Evolutionary conservation across 1,140 invertebrate genomes (phyloP).

Genomic region (Diuraphis noxia): DNA sequence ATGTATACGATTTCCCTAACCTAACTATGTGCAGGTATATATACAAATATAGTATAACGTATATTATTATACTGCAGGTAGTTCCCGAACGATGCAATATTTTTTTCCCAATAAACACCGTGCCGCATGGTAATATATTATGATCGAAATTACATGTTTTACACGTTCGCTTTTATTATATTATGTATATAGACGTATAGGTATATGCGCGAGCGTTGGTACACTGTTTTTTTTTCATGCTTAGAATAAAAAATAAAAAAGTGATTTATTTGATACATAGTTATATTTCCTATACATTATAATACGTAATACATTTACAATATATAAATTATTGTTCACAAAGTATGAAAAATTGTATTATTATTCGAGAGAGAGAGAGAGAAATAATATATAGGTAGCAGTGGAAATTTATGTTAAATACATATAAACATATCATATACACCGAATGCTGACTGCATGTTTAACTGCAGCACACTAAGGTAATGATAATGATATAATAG

Average conservation of each 20-base stretch:
- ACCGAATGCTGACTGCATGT: neutral
- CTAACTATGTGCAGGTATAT: neutral
- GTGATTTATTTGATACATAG: neutral
- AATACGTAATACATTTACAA: neutral
- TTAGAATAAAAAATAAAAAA: slow-evolving; percentile 11
- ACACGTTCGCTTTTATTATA: neutral
- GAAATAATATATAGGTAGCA: neutral
- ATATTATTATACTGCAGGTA: neutral
- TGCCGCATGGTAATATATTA: neutral
- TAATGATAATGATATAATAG: neutral
- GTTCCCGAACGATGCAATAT: neutral
- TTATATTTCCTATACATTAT: neutral
- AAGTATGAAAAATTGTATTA: neutral
- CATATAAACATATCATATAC: no score
- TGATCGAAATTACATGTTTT: slow-evolving; percentile 32
- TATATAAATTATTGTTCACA: neutral
- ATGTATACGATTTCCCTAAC: neutral
- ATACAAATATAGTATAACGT: neutral
- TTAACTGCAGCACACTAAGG: neutral
- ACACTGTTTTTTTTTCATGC: neutral
- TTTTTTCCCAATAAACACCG: neutral
- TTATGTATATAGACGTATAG: neutral
- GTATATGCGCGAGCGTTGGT: neutral
- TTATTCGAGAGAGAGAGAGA: neutral
- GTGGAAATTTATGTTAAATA: neutral